Evolutionary conservation across 2,888 invertebrate genomes (phyloP).

Genomic region (Archips xylosteana): DNA sequence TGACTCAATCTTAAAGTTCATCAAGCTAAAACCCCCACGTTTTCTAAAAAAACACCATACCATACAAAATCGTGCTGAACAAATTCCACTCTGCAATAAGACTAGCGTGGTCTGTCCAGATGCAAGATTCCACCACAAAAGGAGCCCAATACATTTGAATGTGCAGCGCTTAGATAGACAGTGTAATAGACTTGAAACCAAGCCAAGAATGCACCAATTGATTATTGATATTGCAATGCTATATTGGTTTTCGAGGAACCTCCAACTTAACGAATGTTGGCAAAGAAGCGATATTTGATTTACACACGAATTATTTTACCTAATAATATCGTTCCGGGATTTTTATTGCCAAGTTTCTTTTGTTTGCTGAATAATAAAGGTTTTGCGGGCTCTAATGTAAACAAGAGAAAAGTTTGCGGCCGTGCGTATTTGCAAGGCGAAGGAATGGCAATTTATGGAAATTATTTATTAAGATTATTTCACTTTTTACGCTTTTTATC

Average conservation of each 20-base stretch:
- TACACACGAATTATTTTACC: slow-evolving; percentile 44
- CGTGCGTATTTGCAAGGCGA: slow-evolving; percentile 42
- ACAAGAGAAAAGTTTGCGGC: slow-evolving; percentile 36
- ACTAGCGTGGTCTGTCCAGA: slow-evolving; percentile 52
- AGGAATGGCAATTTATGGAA: slow-evolving; percentile 43
- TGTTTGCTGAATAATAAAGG: slow-evolving; percentile 38
- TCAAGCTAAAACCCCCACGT: background rate
- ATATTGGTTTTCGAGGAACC: slow-evolving; percentile 57
- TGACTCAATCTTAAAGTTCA: no score
- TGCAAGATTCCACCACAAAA: slow-evolving; percentile 67
- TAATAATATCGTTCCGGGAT: slow-evolving; percentile 36
- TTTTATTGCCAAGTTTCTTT: slow-evolving; percentile 45
- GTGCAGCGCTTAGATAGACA: slow-evolving; percentile 64
- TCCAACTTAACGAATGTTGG: slow-evolving; percentile 52
- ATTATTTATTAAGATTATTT: slow-evolving; percentile 38
- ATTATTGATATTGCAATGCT: slow-evolving; percentile 83
- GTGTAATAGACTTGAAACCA: slow-evolving; percentile 81
- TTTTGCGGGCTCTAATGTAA: slow-evolving; percentile 39
- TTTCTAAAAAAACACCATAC: slow-evolving; percentile 1
- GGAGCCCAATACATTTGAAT: slow-evolving; percentile 72
- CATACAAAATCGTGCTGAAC: slow-evolving; percentile 15
- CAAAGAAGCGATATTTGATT: slow-evolving; percentile 46
- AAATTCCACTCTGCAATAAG: slow-evolving; percentile 19
- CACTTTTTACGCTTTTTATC: slow-evolving; percentile 30
- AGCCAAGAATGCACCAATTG: slow-evolving; percentile 84